Evolutionary conservation across 2,113 vertebrate genomes (phyloP).

Genomic region (Mastomys natalensis): DNA sequence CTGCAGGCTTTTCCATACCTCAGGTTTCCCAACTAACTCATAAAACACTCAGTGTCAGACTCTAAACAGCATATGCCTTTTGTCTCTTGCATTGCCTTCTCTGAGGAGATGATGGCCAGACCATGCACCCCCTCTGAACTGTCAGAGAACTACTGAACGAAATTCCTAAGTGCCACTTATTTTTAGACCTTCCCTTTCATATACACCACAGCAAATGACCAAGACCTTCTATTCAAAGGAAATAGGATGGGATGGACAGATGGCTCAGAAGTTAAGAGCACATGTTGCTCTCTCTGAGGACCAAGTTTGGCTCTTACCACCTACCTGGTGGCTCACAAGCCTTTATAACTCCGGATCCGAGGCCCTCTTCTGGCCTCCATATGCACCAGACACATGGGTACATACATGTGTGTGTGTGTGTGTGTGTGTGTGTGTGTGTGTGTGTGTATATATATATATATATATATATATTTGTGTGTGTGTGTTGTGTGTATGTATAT

Average conservation of each 20-base stretch:
- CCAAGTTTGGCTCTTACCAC: background rate
- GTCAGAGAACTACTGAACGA: background rate
- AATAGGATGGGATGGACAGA: background rate
- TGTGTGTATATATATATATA: background rate
- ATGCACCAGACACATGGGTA: background rate
- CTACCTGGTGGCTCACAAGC: background rate
- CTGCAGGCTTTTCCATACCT: background rate
- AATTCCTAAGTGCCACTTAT: background rate
- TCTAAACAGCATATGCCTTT: background rate
- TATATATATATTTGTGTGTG: too few species aligned
- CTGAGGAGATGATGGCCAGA: background rate
- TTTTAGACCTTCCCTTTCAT: background rate
- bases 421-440: too few species aligned
- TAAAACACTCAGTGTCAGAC: background rate
- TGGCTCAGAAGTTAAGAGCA: background rate
- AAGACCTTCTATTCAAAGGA: background rate
- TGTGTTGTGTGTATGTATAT: too few species aligned
- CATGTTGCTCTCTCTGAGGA: background rate
- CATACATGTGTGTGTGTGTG: too few species aligned
- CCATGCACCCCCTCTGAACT: background rate
- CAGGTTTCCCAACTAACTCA: background rate
- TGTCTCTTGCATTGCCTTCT: fast-evolving
- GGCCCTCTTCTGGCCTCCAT: background rate
- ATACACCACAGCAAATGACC: background rate
- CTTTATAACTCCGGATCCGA: background rate